Evolutionary conservation across 2,888 invertebrate species (phyloP).

Genomic region (Empis stercorea): DNA sequence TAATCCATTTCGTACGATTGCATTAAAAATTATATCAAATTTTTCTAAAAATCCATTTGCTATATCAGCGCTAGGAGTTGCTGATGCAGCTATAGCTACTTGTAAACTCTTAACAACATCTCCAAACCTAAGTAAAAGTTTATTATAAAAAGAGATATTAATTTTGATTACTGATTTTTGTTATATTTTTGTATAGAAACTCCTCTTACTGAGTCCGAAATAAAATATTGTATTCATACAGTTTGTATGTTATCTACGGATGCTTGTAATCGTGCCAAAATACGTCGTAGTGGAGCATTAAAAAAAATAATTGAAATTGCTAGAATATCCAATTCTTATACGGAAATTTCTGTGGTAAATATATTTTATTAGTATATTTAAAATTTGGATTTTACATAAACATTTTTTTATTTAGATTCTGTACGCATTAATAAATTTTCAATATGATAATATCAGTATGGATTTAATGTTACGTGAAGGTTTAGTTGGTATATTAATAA

Average conservation of each 20-base stretch:
- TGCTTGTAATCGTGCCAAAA: conserved; percentile 35
- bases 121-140: conserved; percentile 21
- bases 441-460: conserved; percentile 36
- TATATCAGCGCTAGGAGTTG: conserved; percentile 25
- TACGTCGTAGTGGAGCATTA: conserved; percentile 31
- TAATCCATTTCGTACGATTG: conserved; percentile 24
- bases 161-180: not conserved
- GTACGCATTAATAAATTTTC: conserved; percentile 38
- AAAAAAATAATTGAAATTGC: conserved; percentile 29
- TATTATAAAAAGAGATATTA: not conserved
- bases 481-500: conserved; percentile 39
- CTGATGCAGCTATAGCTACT: conserved; percentile 30
- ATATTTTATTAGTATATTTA: not conserved
- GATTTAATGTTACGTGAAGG: conserved; percentile 43
- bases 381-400: not conserved
- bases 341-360: conserved; percentile 28
- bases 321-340: conserved; percentile 24
- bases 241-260: conserved; percentile 31
- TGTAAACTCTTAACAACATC: conserved; percentile 27
- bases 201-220: conserved; percentile 26
- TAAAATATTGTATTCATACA: conserved; percentile 29
- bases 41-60: conserved; percentile 28
- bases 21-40: conserved; percentile 31
- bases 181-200: conserved; percentile 8
- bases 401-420: conserved; percentile 19